Evolutionary conservation across 2,113 vertebrate genomes (phyloP), one percentile per base, ranked within the genome.

Genomic region (Petroica traversi): DNA sequence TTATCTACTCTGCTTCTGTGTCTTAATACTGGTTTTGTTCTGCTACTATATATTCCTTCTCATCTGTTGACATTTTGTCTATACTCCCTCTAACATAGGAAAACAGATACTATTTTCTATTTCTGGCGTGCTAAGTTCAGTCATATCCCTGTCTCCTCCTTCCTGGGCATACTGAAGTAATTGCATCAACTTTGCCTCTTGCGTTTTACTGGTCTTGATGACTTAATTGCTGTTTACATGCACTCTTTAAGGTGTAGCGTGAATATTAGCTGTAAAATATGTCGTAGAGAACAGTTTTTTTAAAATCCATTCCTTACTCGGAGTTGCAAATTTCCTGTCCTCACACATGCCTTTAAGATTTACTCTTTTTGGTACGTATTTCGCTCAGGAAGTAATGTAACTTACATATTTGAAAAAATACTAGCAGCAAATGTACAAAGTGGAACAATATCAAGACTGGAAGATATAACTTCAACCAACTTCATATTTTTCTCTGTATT

Each of bases 161-260:
- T 71, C 23, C 34, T 54, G n/a, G 11, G 5, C 11, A 59, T 38
- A 34, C 2, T 31, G 11, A 66, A 31, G 12, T 57, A 57, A 46
- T 71, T 63, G 1, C 1, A 4, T 58, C 31, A 86, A 2, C 8
- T 73, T 76, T 15, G 57, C 4, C 8, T 75, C 19, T 49, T 75
- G 9, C 2, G 29, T 67, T 68, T 45, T 69, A 6, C 40, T 72
- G 17, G 2, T 79, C 24, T 76, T 55, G 17, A 58, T 58, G 10
- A 28, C 19, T 43, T 82, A 29, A 34, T 8, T 49, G 8, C 1
- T 43, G 49, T 87, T 81, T 43, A 43, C 6, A 19, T 0, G 0
- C 2, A 34, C 1, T 23, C 3, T 11, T 51, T 38, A 43, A 41
- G 10, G 5, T 31, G 9, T 23, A n/a, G 62, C 1, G 1, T 73